phyloP scores from a whole-genome alignment of 2,113 vertebrate species.

The Muntiacus reevesi region DNA sequence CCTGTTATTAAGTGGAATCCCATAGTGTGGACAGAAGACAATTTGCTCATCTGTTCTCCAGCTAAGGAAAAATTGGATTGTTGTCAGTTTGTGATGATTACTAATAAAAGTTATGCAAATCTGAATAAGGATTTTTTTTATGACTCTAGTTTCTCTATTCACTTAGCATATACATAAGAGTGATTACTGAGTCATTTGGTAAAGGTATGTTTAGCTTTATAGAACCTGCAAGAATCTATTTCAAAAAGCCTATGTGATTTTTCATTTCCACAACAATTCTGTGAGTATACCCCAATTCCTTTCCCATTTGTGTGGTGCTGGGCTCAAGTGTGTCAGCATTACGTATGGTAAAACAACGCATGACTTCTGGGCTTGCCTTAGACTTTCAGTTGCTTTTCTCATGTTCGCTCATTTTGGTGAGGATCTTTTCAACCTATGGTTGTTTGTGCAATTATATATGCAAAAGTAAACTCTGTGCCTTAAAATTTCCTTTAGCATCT shows the following conservation, averaged over 20 bases:
- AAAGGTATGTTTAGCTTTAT: not conserved
- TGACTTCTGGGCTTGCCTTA: not conserved
- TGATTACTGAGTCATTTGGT: not conserved
- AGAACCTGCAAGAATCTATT: not conserved
- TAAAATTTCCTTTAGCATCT: not conserved
- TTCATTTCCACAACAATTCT: not conserved
- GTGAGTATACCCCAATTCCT: not conserved
- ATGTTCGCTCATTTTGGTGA: not conserved
- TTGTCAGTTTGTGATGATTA: not conserved
- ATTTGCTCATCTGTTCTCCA: not conserved
- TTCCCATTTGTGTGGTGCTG: not conserved
- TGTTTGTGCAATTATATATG: not conserved
- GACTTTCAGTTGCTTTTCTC: not conserved
- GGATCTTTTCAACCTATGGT: not conserved
- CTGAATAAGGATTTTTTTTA: not conserved
- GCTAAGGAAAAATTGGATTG: not conserved
- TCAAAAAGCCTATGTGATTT: not conserved
- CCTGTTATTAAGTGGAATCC: not conserved
- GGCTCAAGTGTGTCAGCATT: not conserved
- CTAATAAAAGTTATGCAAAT: not conserved
- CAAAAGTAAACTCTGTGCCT: not conserved
- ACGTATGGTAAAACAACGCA: not conserved
- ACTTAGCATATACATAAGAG: not conserved
- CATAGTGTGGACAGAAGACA: accelerated
- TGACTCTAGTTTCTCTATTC: not conserved